Percentiles rank a stretch among this genome's conserved stretches.
These are phyloP conservation scores for Ophion ellenae DNA, from an alignment of 2,888 invertebrate species.

Conservation along the genomic window DNA sequence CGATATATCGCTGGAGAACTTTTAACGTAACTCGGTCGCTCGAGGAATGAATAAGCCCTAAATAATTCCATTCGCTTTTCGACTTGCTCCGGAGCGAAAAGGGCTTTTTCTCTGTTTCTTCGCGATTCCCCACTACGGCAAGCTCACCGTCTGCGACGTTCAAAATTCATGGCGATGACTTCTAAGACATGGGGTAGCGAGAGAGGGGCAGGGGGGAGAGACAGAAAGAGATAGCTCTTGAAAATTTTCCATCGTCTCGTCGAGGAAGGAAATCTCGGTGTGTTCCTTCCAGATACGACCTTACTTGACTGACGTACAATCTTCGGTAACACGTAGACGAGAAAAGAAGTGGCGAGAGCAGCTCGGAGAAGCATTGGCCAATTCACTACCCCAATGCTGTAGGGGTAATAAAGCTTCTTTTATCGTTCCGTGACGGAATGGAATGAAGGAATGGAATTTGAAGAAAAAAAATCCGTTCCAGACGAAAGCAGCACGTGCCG, in stretches of 20 bases:
- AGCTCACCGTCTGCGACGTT: slow-evolving; percentile 45
- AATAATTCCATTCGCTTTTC: slow-evolving; percentile 75
- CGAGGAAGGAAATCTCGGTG: slow-evolving; percentile 44
- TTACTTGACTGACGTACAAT: slow-evolving; percentile 61
- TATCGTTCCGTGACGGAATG: slow-evolving; percentile 29
- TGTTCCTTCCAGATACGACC: slow-evolving; percentile 58
- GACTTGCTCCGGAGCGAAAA: slow-evolving; percentile 29
- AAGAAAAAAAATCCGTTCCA: neutral
- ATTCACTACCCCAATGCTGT: slow-evolving; percentile 14
- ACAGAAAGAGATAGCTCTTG: slow-evolving; percentile 25
- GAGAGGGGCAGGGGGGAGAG: neutral
- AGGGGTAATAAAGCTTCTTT: slow-evolving; percentile 54
- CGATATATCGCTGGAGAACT: slow-evolving; percentile 77
- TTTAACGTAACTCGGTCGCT: slow-evolving; percentile 73
- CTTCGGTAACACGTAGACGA: slow-evolving; percentile 47
- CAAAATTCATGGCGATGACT: slow-evolving; percentile 59
- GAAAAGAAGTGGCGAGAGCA: slow-evolving; percentile 4
- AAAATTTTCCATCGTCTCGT: slow-evolving; percentile 50
- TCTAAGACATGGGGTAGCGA: slow-evolving; percentile 25
- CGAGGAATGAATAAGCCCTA: slow-evolving; percentile 76
- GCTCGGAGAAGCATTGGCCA: slow-evolving; percentile 13
- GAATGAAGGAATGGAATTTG: slow-evolving; percentile 27
- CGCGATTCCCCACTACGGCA: slow-evolving; percentile 21
- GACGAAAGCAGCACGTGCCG: neutral
- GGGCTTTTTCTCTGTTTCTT: slow-evolving; percentile 49